Evolutionary conservation across 2,888 invertebrate species (phyloP), one percentile per base, ranked within the genome.

Genomic region (Mesochorus sp.): DNA sequence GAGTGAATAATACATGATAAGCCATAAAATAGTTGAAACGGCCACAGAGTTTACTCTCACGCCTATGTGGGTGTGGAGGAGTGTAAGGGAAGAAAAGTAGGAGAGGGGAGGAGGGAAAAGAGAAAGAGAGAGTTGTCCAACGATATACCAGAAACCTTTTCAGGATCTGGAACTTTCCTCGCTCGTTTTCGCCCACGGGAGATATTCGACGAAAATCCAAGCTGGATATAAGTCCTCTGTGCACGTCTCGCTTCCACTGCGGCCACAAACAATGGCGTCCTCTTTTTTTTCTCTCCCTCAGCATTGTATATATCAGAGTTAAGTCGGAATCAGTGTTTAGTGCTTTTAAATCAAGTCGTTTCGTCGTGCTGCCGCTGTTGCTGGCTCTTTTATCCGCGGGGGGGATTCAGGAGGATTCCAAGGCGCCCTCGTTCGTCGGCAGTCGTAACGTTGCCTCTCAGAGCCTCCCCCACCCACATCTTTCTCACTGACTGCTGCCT

Each of bases 301-400:
- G n/a, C 81, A 81, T 83, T 80, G 82, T 61, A 61, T 88, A 88
- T 87, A 83, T 88, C 83, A 86, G 72, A 81, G 86, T 88, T 88
- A 87, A 84, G 86, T 81, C 83, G 80, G 82, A 86, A 88, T 88
- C 87, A 86, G 85, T 88, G 87, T 88, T 88, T 88, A 88, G 86
- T 87, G 85, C 86, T 85, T 88, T 84, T 85, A 86, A 88, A 87
- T 87, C 85, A 86, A 80, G 81, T 75, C 73, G 61, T 71, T 81
- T 44, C 64, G 68, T 62, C 53, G 37, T 49, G 39, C 59, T 72
- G 61, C 28, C 55, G 42, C 59, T 51, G 70, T 47, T 68, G 55
- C 8, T 31, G 39, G 42, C 1, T 21, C 39, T 71, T 57, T 76
- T 64, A 57, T 78, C 74, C 76, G 66, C 57, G 6, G 8, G 61